Evolutionary conservation across 92 coral and sea anemone genomes (phyloP).

Genomic region (Hydrozoanthus gracilis): DNA sequence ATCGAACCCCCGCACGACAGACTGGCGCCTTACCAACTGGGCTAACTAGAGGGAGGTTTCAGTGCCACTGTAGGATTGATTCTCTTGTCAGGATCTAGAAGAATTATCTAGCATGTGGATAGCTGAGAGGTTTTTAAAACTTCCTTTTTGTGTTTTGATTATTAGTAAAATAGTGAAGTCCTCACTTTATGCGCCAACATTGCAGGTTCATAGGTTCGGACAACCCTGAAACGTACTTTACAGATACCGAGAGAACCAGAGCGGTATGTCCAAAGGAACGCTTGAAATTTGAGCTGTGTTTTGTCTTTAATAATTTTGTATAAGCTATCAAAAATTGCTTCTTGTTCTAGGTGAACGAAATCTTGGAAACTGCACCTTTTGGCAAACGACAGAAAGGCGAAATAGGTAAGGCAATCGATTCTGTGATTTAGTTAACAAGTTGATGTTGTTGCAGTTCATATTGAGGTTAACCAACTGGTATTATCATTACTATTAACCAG

Average conservation of each 20-base stretch:
- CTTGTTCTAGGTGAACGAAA: slow-evolving; percentile 85
- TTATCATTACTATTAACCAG: no score
- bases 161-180: no score
- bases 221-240: slow-evolving; percentile 90
- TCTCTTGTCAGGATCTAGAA: no score
- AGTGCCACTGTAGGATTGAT: no score
- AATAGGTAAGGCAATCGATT: slow-evolving; percentile 72
- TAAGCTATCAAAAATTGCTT: neutral
- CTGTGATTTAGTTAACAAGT: neutral
- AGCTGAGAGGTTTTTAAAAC: no score
- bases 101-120: no score
- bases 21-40: no score
- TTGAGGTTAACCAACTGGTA: no score
- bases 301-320: neutral
- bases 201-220: slow-evolving; percentile 98
- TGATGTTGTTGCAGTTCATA: neutral
- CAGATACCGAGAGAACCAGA: slow-evolving; percentile 95
- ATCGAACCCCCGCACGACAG: no score
- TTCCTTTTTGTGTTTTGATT: neutral
- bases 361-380: slow-evolving; percentile 96
- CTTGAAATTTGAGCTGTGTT: neutral
- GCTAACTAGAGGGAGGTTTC: no score
- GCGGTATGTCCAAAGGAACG: slow-evolving; percentile 68
- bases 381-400: slow-evolving; percentile 96
- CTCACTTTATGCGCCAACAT: no score